A percentile compares a stretch with the other conserved stretches of the same genome.
Evolutionary conservation across 2,797 vertebrate species (phyloP).

Genomic region (Sphaeramia orbicularis): DNA sequence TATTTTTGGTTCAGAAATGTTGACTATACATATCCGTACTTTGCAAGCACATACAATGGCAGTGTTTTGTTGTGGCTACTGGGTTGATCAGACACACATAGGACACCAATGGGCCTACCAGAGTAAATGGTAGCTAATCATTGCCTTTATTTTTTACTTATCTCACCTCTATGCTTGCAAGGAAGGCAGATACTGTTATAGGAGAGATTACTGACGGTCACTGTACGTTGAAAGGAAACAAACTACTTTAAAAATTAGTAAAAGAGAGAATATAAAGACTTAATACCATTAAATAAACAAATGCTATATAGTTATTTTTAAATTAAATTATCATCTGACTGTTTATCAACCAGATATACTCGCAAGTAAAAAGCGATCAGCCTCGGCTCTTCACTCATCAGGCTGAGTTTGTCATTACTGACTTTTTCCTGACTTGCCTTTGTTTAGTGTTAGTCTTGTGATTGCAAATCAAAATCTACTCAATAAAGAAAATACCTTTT

Average conservation of each 20-base stretch:
- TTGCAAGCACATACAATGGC: no score
- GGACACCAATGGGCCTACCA: slow-evolving; percentile 18
- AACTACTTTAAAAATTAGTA: slow-evolving; percentile 5
- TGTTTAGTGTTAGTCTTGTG: slow-evolving; percentile 37
- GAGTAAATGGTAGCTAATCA: slow-evolving; percentile 32
- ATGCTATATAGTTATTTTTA: slow-evolving; percentile 25
- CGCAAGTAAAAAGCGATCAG: neutral
- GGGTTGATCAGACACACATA: neutral
- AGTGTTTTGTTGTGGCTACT: no score
- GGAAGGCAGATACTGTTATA: slow-evolving; percentile 43
- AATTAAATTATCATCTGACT: slow-evolving; percentile 16
- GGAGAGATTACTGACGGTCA: slow-evolving; percentile 14
- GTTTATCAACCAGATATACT: slow-evolving; percentile 19
- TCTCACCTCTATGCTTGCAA: slow-evolving; percentile 40
- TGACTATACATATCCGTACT: no score
- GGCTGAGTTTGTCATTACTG: slow-evolving; percentile 6
- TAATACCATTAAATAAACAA: slow-evolving; percentile 28
- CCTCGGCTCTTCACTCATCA: slow-evolving; percentile 4
- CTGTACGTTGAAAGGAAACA: slow-evolving; percentile 20
- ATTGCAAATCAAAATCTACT: slow-evolving; percentile 33
- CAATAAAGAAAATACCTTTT: neutral
- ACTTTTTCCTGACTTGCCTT: slow-evolving; percentile 39
- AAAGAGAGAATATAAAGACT: slow-evolving; percentile 23
- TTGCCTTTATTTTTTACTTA: slow-evolving; percentile 54
- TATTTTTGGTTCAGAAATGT: no score